Percentiles rank a stretch among this genome's conserved stretches.
These are phyloP conservation scores for Synergus umbraculus DNA, from an alignment of 2,888 invertebrate species.

Conservation along the genomic window DNA sequence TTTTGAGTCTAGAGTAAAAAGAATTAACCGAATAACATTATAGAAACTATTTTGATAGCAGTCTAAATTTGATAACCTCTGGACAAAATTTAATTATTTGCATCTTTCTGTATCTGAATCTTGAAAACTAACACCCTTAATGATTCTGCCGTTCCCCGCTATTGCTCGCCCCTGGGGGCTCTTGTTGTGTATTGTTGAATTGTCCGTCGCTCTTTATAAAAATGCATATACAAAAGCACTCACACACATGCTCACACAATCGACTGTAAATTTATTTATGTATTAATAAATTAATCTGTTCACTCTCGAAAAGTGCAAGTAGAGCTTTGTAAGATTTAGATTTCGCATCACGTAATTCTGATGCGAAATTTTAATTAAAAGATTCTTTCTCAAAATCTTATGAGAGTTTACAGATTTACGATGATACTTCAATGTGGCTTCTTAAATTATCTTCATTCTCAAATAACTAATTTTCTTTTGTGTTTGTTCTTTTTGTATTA, in stretches of 20 bases:
- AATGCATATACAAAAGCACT: constrained; percentile 40
- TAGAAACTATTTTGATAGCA: background rate
- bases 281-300: background rate
- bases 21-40: background rate
- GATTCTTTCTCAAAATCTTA: background rate
- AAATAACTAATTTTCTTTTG: constrained; percentile 48
- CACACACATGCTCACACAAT: background rate
- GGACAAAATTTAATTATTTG: too few species aligned
- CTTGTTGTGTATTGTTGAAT: constrained; percentile 76
- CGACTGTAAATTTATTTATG: background rate
- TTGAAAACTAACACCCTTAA: background rate
- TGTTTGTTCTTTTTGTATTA: constrained; percentile 48
- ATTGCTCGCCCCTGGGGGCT: constrained; percentile 65
- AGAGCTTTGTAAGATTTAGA: background rate
- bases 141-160: constrained; percentile 38
- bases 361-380: background rate
- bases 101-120: background rate
- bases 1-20: background rate
- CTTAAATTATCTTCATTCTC: constrained; percentile 51
- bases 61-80: too few species aligned
- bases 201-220: constrained; percentile 61
- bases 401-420: background rate
- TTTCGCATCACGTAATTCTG: background rate
- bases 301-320: background rate
- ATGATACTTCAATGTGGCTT: constrained; percentile 66